Conservation (phyloP, 2,113 vertebrate species). For the Canis aureus region DNA sequence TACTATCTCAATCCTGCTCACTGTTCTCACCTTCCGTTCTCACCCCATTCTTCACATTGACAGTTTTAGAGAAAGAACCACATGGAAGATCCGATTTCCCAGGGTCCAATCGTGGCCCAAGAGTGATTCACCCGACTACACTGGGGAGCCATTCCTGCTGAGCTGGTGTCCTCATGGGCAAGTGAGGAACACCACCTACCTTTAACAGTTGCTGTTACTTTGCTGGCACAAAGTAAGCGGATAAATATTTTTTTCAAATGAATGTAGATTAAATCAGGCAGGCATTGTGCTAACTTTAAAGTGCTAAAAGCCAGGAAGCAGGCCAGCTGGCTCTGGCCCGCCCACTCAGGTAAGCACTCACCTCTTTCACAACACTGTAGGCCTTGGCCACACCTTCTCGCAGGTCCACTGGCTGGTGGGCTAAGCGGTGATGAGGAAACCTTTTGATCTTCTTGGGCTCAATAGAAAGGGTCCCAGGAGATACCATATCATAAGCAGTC, state of each 20-base stretch:
- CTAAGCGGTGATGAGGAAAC: slow-evolving; percentile 93
- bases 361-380: slow-evolving; percentile 98
- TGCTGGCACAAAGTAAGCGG: not conserved
- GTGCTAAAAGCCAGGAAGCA: not conserved
- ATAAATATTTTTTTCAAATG: not conserved
- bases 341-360: slow-evolving; percentile 74
- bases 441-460: slow-evolving; percentile 93
- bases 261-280: not conserved
- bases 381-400: slow-evolving; percentile 98
- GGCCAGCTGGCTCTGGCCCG: fast-evolving
- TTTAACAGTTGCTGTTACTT: not conserved
- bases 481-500: slow-evolving; percentile 99
- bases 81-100: not conserved
- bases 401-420: slow-evolving; percentile 97
- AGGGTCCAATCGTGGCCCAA: not conserved
- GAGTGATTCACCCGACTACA: too few species aligned
- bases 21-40: too few species aligned
- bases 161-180: not conserved
- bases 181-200: not conserved
- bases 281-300: not conserved
- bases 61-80: not conserved
- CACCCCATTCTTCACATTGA: not conserved
- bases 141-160: too few species aligned
- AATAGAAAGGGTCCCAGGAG: slow-evolving; percentile 93
- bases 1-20: not conserved